These are phyloP conservation scores for Archips crataeganus DNA, from an alignment of 2,888 invertebrate species.

Conservation along the genomic window DNA sequence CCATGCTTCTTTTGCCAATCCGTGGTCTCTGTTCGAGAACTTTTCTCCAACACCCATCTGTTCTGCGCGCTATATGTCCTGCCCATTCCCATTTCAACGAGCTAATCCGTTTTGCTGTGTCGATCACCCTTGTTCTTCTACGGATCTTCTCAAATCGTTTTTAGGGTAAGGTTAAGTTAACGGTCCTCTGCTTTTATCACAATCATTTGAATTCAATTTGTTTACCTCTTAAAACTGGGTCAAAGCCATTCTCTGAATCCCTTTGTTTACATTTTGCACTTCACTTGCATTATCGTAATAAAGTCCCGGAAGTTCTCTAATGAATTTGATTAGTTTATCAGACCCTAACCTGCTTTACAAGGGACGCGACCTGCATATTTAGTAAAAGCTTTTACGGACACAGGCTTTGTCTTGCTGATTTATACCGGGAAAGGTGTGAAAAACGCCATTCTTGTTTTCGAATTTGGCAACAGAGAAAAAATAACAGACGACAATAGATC, in stretches of 20 bases:
- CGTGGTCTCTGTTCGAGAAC: too few relatives aligned
- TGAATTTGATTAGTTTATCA: slow-evolving; percentile 77
- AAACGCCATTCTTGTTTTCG: slow-evolving; percentile 32
- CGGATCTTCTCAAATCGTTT: neutral
- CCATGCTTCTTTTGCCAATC: too few relatives aligned
- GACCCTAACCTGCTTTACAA: slow-evolving; percentile 65
- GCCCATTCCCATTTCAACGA: too few relatives aligned
- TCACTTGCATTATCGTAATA: slow-evolving; percentile 31
- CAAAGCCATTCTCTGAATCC: neutral
- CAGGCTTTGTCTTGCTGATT: slow-evolving; percentile 41
- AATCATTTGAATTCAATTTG: neutral
- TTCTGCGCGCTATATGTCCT: too few relatives aligned
- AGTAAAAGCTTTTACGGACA: slow-evolving; percentile 48
- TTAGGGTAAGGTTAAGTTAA: neutral
- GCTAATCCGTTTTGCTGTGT: too few relatives aligned
- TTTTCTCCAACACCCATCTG: too few relatives aligned
- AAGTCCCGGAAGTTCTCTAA: slow-evolving; percentile 57
- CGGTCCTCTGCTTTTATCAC: neutral
- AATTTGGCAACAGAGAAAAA: slow-evolving; percentile 9
- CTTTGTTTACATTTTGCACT: slow-evolving; percentile 33
- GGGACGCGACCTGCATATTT: slow-evolving; percentile 69
- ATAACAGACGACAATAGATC: neutral
- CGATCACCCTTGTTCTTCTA: too few relatives aligned
- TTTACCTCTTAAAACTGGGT: slow-evolving; percentile 2
- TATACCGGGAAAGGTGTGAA: slow-evolving; percentile 36